These are phyloP conservation scores for Lacanobia oleracea DNA, from an alignment of 2,888 invertebrate genomes.

Conservation along the genomic window DNA sequence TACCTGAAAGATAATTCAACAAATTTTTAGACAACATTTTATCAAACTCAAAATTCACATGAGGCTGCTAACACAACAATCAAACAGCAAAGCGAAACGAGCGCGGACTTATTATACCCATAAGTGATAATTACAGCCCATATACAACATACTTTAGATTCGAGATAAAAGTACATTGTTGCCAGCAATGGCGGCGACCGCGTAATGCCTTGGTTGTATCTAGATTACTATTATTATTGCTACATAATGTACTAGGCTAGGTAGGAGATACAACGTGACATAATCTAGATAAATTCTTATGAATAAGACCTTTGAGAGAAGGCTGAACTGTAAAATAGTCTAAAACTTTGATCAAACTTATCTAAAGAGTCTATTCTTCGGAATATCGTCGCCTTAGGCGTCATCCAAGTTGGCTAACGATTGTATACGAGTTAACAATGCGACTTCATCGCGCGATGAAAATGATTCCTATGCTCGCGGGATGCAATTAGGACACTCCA, in stretches of 20 bases:
- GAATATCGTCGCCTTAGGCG: too few relatives aligned
- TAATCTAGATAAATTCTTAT: slow-evolving; percentile 11
- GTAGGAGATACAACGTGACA: slow-evolving; percentile 4
- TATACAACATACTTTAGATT: slow-evolving; percentile 46
- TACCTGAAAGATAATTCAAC: too few relatives aligned
- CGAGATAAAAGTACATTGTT: slow-evolving; percentile 44
- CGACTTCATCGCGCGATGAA: too few relatives aligned
- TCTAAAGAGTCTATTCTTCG: too few relatives aligned
- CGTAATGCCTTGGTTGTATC: slow-evolving; percentile 29
- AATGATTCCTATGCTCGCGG: too few relatives aligned
- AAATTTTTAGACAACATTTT: too few relatives aligned
- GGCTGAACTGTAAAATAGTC: not conserved
- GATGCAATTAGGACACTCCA: too few relatives aligned
- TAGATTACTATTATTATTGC: slow-evolving; percentile 56
- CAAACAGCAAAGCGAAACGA: slow-evolving; percentile 30
- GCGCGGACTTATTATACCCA: slow-evolving; percentile 17
- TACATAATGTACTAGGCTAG: slow-evolving; percentile 20
- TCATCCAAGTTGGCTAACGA: too few relatives aligned
- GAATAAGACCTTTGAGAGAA: not conserved
- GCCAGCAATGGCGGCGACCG: slow-evolving; percentile 19
- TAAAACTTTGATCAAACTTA: not conserved
- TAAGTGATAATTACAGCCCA: slow-evolving; percentile 48
- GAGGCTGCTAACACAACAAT: slow-evolving; percentile 10
- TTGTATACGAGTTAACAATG: too few relatives aligned
- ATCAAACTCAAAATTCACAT: not conserved